Evolutionary conservation across 2,113 vertebrate species (phyloP).

Genomic region (Mystacornis crossleyi): DNA sequence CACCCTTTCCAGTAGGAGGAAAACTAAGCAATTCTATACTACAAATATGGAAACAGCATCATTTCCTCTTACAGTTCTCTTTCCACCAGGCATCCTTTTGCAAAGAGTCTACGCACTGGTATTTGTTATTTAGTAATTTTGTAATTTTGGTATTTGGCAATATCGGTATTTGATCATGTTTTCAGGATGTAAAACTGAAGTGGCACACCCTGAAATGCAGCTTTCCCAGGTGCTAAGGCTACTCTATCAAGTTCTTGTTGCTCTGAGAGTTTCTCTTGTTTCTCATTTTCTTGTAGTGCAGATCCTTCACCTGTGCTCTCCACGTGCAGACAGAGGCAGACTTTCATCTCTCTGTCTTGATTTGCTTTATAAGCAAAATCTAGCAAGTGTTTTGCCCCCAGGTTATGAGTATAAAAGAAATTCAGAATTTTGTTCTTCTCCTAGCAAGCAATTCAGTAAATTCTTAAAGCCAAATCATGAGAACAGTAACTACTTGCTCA

Average conservation of each 20-base stretch:
- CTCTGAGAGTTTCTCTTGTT: not conserved
- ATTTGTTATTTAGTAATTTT: not conserved
- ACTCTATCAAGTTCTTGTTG: not conserved
- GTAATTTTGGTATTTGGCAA: not conserved
- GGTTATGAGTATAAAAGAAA: not conserved
- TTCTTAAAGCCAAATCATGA: not conserved
- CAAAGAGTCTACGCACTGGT: not conserved
- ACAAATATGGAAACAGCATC: not conserved
- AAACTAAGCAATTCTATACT: not conserved
- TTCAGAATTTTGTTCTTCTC: not conserved
- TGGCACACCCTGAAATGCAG: not conserved
- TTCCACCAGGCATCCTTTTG: not conserved
- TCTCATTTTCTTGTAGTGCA: not conserved
- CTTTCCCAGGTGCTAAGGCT: not conserved
- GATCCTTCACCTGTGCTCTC: not conserved
- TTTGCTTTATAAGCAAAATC: not conserved
- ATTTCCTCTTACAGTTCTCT: not conserved
- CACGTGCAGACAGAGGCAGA: not conserved
- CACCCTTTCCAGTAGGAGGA: not conserved
- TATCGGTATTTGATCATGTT: not conserved
- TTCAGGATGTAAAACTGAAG: not conserved
- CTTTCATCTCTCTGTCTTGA: not conserved
- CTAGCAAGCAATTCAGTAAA: not conserved
- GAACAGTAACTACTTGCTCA: not conserved
- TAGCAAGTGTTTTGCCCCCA: not conserved